Evolutionary conservation across 2,797 vertebrate species (phyloP).

Genomic region (Amblyopsis hoosieri): DNA sequence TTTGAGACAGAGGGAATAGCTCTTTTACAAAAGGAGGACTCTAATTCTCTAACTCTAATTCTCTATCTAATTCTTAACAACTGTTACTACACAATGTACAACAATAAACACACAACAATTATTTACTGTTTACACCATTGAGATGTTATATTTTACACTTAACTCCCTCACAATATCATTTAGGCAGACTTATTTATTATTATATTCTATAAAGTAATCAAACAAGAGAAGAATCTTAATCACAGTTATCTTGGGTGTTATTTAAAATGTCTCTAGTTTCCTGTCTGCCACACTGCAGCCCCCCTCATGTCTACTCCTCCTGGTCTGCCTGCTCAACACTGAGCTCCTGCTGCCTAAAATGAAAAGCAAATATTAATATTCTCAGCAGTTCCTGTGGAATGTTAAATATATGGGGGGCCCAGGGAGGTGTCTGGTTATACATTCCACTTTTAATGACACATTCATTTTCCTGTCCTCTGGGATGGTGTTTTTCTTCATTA

Average conservation of each 20-base stretch:
- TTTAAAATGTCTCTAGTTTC: not conserved
- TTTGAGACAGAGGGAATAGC: conserved; percentile 17
- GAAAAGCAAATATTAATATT: conserved; percentile 88
- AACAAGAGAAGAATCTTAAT: conserved; percentile 2
- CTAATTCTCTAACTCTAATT: not conserved
- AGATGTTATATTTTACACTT: conserved; percentile 18
- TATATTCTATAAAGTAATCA: conserved; percentile 11
- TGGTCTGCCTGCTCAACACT: conserved; percentile 56
- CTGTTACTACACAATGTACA: conserved; percentile 1
- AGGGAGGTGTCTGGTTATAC: conserved; percentile 58
- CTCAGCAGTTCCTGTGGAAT: conserved; percentile 70
- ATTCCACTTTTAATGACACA: conserved; percentile 69
- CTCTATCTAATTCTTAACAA: too few relatives aligned
- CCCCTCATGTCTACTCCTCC: conserved; percentile 24
- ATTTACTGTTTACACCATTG: conserved; percentile 14
- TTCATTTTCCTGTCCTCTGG: conserved; percentile 41
- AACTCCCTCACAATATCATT: conserved; percentile 23
- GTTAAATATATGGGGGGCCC: conserved; percentile 67
- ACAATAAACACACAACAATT: conserved; percentile 11
- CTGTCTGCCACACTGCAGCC: conserved; percentile 29
- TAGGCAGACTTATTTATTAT: conserved; percentile 7
- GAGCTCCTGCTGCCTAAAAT: conserved; percentile 72
- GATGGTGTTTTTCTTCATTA: conserved; percentile 26
- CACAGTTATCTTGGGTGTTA: conserved; percentile 30
- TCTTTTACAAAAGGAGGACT: conserved; percentile 35